Conservation (phyloP, 1,140 invertebrate genomes). For the Phocides pigmalion region DNA sequence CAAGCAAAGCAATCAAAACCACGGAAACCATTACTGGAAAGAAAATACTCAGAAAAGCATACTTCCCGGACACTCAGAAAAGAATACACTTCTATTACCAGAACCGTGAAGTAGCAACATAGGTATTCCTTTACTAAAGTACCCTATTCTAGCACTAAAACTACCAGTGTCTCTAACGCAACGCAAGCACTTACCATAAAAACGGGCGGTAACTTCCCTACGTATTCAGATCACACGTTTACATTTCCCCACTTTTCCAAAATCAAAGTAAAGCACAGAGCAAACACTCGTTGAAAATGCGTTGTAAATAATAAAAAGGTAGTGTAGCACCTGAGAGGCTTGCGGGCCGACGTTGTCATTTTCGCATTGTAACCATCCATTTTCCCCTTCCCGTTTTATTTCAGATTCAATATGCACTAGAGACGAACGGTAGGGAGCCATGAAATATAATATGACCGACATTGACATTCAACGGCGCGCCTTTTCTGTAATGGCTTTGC, state of each 20-base stretch:
- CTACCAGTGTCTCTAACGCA: constrained; percentile 37
- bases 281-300: constrained; percentile 83
- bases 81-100: constrained; percentile 26
- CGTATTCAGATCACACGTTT: constrained; percentile 76
- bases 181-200: constrained; percentile 63
- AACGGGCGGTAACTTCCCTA: constrained; percentile 49
- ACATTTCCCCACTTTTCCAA: constrained; percentile 69
- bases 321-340: constrained; percentile 61
- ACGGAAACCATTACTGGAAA: neutral
- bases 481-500: constrained; percentile 45
- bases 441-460: constrained; percentile 59
- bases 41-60: too few species aligned
- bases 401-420: constrained; percentile 77
- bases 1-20: neutral
- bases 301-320: constrained; percentile 82
- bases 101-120: constrained; percentile 13
- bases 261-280: constrained; percentile 79
- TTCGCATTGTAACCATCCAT: constrained; percentile 66
- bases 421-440: constrained; percentile 49
- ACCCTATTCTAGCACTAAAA: constrained; percentile 42
- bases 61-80: constrained; percentile 18
- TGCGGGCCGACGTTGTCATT: constrained; percentile 63
- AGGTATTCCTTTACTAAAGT: constrained; percentile 23
- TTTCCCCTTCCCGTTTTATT: constrained; percentile 71
- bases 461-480: constrained; percentile 46